Evolutionary conservation across 2,797 vertebrate genomes (phyloP), one percentile per base, ranked within the genome.

Genomic region (Hydrocynus forskahlii): DNA sequence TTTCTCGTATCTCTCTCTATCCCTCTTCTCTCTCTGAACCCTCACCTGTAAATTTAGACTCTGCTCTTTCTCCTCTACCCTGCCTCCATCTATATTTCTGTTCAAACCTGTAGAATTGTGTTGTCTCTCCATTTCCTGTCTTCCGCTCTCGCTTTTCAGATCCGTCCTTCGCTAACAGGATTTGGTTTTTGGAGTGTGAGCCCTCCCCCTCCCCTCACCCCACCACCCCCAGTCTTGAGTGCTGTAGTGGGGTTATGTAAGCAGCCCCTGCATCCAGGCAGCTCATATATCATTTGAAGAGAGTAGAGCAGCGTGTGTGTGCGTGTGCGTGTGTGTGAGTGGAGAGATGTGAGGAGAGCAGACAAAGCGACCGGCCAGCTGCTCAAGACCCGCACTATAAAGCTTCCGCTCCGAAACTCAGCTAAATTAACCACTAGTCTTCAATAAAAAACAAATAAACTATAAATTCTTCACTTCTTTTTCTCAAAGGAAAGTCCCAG

Each of bases 181-280:
- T 87, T 89, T 85, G 87, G 82, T 29, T 78, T 74, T 86, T 86
- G 75, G 17, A 68, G 19, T 16, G n/a, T 45, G 38, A 68, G 12
- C 66, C 66, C n/a, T 2, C 17, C 14, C 10, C 60, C 6, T 1
- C 2, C 60, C 60, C 21, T 25, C 29, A 16, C 21, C 1, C 52
- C 54, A 17, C 54, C 55, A 6, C 17, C 64, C 38, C 35, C 13
- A 2, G 64, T 67, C 64, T 67, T 67, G 64, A 67, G 35, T 67
- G 62, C 25, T 67, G 64, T 43, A 16, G 64, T 43, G 35, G 40
- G 64, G 35, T 67, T 67, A 67, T 45, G 64, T 67, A 67, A 67
- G 64, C 64, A 67, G 16, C 64, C 19, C 35, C 64, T 43, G 19
- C 64, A 67, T 67, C 64, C 35, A 67, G 38, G 64, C 40, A 67